Percentiles rank a stretch among this genome's conserved stretches.
Evolutionary conservation across 2,797 vertebrate genomes (phyloP).

Genomic region (Karalla daura): DNA sequence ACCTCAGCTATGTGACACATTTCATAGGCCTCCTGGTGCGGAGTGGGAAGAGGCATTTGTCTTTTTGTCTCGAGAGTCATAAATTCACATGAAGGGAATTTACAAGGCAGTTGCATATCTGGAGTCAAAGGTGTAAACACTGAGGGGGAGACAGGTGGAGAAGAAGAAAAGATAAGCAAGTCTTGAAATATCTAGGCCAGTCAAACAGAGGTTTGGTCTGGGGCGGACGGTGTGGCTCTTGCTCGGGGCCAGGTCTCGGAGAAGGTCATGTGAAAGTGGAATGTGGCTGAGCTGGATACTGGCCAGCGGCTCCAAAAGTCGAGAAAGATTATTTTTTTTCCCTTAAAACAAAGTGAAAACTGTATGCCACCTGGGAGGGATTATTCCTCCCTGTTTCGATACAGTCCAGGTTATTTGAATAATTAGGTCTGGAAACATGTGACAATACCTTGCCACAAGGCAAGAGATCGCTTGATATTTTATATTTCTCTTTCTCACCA

Average conservation of each 20-base stretch:
- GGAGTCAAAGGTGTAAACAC: constrained; percentile 64
- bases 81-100: constrained; percentile 54
- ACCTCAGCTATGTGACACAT: neutral
- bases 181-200: constrained; percentile 64
- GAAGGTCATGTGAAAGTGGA: constrained; percentile 78
- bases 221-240: constrained; percentile 39
- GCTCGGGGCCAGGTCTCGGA: constrained; percentile 59
- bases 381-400: constrained; percentile 38
- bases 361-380: constrained; percentile 54
- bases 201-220: constrained; percentile 57
- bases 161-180: constrained; percentile 43
- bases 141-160: constrained; percentile 13
- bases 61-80: constrained; percentile 63
- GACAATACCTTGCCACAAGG: constrained; percentile 24
- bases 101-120: constrained; percentile 57
- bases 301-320: constrained; percentile 58
- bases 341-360: constrained; percentile 62
- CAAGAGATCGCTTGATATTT: constrained; percentile 2
- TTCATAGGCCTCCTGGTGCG: constrained; percentile 18
- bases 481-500: neutral
- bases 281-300: constrained; percentile 60
- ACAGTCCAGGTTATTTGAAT: constrained; percentile 50
- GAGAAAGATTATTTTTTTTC: constrained; percentile 55
- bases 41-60: constrained; percentile 32
- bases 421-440: constrained; percentile 49